A percentile compares a stretch with the other conserved stretches of the same genome.
phyloP scores from a whole-genome alignment of 2,797 vertebrate species.

The Hirundo rustica region DNA sequence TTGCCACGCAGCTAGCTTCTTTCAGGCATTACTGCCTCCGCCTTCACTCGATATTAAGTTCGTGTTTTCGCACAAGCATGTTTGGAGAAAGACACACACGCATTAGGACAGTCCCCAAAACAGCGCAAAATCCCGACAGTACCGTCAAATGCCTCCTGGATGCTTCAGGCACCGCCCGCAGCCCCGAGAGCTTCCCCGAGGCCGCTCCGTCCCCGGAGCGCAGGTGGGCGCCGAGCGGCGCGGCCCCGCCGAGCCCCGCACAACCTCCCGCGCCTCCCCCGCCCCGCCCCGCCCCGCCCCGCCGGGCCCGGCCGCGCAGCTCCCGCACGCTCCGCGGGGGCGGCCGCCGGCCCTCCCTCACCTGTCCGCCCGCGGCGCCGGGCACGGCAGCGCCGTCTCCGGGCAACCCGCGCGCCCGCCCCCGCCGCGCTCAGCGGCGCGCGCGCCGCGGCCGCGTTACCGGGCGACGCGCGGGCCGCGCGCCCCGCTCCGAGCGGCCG shows the following conservation, averaged over 20 bases:
- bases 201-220: background rate
- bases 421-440: background rate
- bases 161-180: background rate
- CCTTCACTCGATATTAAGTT: background rate
- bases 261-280: too few relatives aligned
- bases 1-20: background rate
- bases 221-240: background rate
- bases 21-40: background rate
- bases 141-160: background rate
- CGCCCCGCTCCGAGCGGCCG: too few relatives aligned
- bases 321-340: rapidly evolving
- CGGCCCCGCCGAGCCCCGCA: background rate
- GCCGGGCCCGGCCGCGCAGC: background rate
- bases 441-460: background rate
- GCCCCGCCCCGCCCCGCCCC: too few relatives aligned
- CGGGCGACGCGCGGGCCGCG: background rate
- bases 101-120: rapidly evolving
- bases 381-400: background rate
- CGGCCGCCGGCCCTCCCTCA: background rate
- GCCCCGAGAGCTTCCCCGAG: background rate
- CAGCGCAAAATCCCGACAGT: background rate
- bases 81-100: background rate
- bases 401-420: background rate
- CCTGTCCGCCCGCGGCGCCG: background rate
- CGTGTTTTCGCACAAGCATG: background rate